These are phyloP conservation scores for Formica aserva DNA, from an alignment of 2,888 invertebrate genomes.

Conservation along the genomic window DNA sequence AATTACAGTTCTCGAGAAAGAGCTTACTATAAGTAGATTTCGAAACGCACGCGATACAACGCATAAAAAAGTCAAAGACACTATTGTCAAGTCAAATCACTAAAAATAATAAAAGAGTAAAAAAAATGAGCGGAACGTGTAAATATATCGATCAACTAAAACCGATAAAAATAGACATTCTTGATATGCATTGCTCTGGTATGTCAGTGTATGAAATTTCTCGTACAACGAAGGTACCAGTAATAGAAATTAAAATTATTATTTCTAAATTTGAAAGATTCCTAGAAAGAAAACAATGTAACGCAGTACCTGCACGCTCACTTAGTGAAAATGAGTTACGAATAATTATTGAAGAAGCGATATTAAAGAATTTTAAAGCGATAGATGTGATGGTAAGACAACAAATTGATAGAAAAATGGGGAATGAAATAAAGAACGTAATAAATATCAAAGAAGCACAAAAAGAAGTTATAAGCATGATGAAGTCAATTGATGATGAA, in stretches of 20 bases:
- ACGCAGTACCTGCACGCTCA: neutral
- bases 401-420: too few relatives aligned
- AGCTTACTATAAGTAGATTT: too few relatives aligned
- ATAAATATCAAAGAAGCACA: too few relatives aligned
- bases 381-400: too few relatives aligned
- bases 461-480: too few relatives aligned
- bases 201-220: neutral
- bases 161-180: neutral
- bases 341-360: neutral
- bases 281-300: neutral
- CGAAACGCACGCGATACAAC: neutral
- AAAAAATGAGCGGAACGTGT: neutral
- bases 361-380: too few relatives aligned
- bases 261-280: neutral
- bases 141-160: too few relatives aligned
- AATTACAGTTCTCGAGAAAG: too few relatives aligned
- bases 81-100: neutral
- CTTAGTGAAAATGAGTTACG: neutral
- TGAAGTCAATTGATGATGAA: too few relatives aligned
- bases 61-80: neutral
- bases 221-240: neutral
- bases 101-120: neutral
- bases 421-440: too few relatives aligned
- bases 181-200: neutral
- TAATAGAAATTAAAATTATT: neutral